phyloP scores from a whole-genome alignment of 2,113 vertebrate species.

The Bungarus multicinctus region DNA sequence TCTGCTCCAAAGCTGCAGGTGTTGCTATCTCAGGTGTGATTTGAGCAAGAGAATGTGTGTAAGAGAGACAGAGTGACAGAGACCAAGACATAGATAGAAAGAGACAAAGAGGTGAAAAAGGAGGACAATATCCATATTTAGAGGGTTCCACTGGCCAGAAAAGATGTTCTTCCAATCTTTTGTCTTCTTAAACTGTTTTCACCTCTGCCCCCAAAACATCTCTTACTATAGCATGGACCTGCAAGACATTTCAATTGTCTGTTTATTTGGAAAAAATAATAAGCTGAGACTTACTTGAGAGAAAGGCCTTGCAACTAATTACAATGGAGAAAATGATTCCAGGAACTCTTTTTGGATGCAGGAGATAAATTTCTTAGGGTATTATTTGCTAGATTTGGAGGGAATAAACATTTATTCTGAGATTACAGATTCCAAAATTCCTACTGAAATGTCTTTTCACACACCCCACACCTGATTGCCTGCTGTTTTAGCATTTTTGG shows the following conservation, averaged over 20 bases:
- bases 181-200: neutral
- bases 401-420: neutral
- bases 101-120: neutral
- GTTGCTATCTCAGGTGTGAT: neutral
- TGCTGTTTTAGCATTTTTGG: neutral
- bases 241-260: neutral
- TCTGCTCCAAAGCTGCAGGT: neutral
- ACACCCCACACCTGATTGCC: neutral
- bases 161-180: neutral
- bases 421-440: neutral
- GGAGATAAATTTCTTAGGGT: neutral
- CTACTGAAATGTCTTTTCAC: neutral
- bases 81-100: neutral
- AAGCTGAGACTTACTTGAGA: neutral
- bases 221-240: neutral
- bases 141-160: neutral
- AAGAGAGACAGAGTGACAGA: neutral
- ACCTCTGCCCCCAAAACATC: neutral
- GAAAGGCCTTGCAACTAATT: neutral
- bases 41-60: neutral
- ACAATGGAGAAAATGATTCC: neutral
- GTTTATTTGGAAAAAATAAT: neutral
- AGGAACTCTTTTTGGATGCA: neutral
- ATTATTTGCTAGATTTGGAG: neutral
- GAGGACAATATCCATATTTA: neutral